Conservation (phyloP, 2,797 vertebrate genomes). For the Eleutherodactylus coqui region DNA sequence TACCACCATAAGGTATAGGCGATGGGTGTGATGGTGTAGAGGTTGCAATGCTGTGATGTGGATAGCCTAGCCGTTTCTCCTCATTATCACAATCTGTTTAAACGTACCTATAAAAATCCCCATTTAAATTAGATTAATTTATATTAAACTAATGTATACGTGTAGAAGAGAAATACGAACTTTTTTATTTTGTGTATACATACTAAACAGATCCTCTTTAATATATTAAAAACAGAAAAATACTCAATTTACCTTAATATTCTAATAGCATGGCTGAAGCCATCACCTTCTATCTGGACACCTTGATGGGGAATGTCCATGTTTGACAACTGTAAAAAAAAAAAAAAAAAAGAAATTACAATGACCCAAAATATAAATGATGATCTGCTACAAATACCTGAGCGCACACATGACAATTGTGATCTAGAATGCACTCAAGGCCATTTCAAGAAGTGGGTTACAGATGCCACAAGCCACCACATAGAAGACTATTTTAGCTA, state of each 20-base stretch:
- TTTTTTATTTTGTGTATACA: background rate
- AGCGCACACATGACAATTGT: background rate
- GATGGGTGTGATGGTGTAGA: background rate
- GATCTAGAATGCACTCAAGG: background rate
- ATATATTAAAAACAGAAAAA: background rate
- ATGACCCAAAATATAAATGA: background rate
- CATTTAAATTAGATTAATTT: background rate
- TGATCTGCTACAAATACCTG: background rate
- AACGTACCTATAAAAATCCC: background rate
- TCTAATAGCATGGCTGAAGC: constrained; percentile 95
- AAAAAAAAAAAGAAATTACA: constrained; percentile 15
- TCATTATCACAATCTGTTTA: background rate
- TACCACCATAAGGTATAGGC: background rate
- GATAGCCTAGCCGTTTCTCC: background rate
- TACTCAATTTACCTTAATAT: constrained; percentile 86
- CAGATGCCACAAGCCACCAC: too few relatives aligned
- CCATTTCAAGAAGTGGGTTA: background rate
- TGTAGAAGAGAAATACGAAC: too few relatives aligned
- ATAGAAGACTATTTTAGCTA: too few relatives aligned
- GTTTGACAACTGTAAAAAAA: constrained; percentile 81
- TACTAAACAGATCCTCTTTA: background rate
- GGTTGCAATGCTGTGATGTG: background rate
- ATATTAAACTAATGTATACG: too few relatives aligned
- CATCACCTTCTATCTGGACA: constrained; percentile 96
- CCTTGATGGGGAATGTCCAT: constrained; percentile 98